These are phyloP conservation scores for Oscarella lobularis DNA, from an alignment of 37 sponge, comb jelly and placozoan species.

Conservation along the genomic window DNA sequence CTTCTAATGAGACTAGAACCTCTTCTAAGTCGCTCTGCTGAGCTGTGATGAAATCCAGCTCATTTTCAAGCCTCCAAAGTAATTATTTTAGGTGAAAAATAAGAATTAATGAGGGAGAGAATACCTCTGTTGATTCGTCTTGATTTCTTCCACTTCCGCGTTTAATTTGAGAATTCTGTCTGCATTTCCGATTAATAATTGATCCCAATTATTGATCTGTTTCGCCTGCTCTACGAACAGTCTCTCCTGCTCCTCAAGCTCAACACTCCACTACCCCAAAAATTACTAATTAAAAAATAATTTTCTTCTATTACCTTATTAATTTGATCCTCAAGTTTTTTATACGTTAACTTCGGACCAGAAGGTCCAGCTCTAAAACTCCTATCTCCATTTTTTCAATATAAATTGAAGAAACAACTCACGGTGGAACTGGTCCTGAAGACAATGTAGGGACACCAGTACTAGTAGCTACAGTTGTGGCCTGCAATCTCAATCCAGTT, in stretches of 20 bases:
- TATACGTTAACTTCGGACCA: conserved; percentile 49
- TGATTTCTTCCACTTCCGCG: background rate
- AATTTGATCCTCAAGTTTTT: conserved; percentile 80
- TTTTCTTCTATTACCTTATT: conserved; percentile 36
- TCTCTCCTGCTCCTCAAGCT: conserved; percentile 82
- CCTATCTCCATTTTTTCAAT: too few species aligned
- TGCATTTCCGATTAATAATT: conserved; percentile 58
- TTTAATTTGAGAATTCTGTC: conserved; percentile 22
- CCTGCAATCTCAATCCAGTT: background rate
- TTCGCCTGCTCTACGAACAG: conserved; percentile 82
- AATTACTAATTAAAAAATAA: background rate
- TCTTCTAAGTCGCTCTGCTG: conserved; percentile 91
- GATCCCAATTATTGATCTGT: conserved; percentile 79
- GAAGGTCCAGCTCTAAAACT: background rate
- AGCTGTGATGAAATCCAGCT: conserved; percentile 80
- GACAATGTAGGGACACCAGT: background rate
- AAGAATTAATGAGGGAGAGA: background rate
- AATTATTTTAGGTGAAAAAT: background rate
- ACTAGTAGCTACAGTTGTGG: background rate
- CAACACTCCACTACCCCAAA: conserved; percentile 95
- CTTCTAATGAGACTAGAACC: conserved; percentile 63
- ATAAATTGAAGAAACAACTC: background rate
- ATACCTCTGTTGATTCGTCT: background rate
- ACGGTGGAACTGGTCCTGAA: conserved; percentile 4
- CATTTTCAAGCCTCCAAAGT: conserved; percentile 68